Base-by-base conservation (phyloP, 2,888 invertebrate species). In the Sussaba pulchella region DNA sequence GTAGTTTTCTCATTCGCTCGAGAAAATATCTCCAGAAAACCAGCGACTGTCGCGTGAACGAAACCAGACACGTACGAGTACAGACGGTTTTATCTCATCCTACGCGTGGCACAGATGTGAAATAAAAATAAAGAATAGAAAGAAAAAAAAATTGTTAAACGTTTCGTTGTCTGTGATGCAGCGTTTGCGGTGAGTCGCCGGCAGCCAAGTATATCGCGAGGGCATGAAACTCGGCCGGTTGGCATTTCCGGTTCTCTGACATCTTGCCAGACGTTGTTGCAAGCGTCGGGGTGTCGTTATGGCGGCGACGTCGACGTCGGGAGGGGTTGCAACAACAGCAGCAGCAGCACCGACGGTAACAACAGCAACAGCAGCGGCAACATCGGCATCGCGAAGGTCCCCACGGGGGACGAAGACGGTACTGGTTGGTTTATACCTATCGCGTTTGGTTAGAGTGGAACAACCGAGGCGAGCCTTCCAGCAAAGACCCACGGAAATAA, bases 241-340 rank as follows among this genome's bases (percentile, higher is more conserved):
- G 70, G 80, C 52, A 80, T 67, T 80, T 80, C 75, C 75, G 67
- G 75, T 57, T 76, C 69, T 63, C 59, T 76, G 80, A 81, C 72
- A 76, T 81, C 64, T 81, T 80, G 80, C 80, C 76, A 80, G 80
- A 54, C 26, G 39, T 41, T 71, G 64, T n/a, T 26, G 66, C 26
- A 41, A 31, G 6, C 14, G 69, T 69, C 54, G 52, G 59, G 36
- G 39, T 39, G 24, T 24, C 14, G 57, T 43, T 54, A 26, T 17
- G 19, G 52, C 21, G 21, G 57, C 47, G 57, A 17, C 36, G 57
- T 19, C 63, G n/a, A n/a, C n/a, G n/a, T n/a, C n/a, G n/a, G n/a
- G n/a, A n/a, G n/a, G n/a, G n/a, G n/a, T n/a, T n/a, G n/a, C n/a
- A n/a, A n/a, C n/a, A n/a, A n/a, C n/a, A n/a, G n/a, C n/a, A n/a